Percentiles rank a stretch among this genome's conserved stretches.
phyloP scores from a whole-genome alignment of 1,140 invertebrate genomes.

The Rhopalosiphum maidis region DNA sequence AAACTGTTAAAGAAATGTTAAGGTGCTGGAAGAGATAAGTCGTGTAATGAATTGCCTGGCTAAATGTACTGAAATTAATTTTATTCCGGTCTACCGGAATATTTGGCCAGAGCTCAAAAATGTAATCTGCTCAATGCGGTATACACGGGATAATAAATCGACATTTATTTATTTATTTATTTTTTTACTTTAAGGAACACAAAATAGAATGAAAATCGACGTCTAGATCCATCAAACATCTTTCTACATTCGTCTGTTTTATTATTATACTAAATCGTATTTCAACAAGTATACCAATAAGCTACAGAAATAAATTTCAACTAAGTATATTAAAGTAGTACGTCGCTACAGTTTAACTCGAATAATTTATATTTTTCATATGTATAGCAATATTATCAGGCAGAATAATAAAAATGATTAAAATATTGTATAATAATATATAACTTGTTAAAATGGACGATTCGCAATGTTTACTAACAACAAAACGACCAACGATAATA shows the following conservation, averaged over 20 bases:
- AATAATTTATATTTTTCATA: not conserved
- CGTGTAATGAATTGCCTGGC: constrained; percentile 30
- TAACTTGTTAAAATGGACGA: not conserved
- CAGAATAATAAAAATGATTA: not conserved
- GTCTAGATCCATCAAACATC: not conserved
- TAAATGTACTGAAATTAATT: constrained; percentile 43
- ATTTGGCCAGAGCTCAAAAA: not conserved
- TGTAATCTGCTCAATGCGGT: constrained; percentile 14
- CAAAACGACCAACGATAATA: not conserved
- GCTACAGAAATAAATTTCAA: not conserved
- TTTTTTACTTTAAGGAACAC: not conserved
- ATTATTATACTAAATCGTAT: not conserved
- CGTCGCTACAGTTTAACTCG: not conserved
- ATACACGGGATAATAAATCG: constrained; percentile 12
- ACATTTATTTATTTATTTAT: not conserved
- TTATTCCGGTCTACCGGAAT: constrained; percentile 15
- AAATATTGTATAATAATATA: not conserved
- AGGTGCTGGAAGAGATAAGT: constrained; percentile 39
- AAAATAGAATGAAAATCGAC: not conserved
- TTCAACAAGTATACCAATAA: not conserved
- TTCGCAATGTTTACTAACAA: not conserved
- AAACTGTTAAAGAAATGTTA: constrained; percentile 13
- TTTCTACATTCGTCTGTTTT: not conserved
- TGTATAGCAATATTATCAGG: not conserved
- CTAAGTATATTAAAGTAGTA: not conserved